Percentiles rank a stretch among this genome's conserved stretches.
phyloP scores from a whole-genome alignment of 1,140 invertebrate species.

The Drusus annulatus region DNA sequence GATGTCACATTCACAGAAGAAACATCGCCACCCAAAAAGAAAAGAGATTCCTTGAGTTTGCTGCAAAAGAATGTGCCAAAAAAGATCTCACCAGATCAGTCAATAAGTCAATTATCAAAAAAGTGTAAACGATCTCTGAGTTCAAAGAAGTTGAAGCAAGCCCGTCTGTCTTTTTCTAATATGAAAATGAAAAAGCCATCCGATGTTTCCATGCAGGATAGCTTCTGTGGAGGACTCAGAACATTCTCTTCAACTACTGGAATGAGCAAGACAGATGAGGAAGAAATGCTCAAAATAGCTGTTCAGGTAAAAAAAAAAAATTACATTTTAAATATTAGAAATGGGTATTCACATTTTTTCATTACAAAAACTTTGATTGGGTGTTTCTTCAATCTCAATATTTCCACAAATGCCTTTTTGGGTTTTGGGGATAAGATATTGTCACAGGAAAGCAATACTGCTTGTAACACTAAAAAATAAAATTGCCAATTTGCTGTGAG shows the following conservation, averaged over 20 bases:
- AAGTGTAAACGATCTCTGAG: conserved; percentile 18
- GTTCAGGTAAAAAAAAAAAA: conserved; percentile 17
- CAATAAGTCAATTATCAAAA: conserved; percentile 5
- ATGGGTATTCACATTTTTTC: no score
- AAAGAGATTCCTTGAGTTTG: conserved; percentile 34
- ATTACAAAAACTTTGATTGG: no score
- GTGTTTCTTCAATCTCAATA: no score
- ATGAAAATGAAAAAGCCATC: conserved; percentile 36
- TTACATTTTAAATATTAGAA: no score
- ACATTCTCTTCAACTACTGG: conserved; percentile 15
- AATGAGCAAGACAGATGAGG: conserved; percentile 12
- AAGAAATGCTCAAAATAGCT: conserved; percentile 34
- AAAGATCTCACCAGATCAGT: background rate
- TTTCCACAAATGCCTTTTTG: no score
- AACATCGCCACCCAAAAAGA: background rate
- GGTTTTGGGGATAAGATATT: no score
- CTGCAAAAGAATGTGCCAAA: conserved; percentile 28
- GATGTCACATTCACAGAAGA: background rate
- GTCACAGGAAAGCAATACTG: no score
- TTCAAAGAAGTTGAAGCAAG: conserved; percentile 51
- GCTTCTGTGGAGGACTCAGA: conserved; percentile 50
- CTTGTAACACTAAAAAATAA: no score
- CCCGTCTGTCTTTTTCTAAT: conserved; percentile 47
- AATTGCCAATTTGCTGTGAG: no score
- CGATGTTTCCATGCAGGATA: conserved; percentile 41